Evolutionary conservation across 2,797 vertebrate genomes (phyloP), one percentile per base, ranked within the genome.

Genomic region (Oryzias dopingdopingensis): DNA sequence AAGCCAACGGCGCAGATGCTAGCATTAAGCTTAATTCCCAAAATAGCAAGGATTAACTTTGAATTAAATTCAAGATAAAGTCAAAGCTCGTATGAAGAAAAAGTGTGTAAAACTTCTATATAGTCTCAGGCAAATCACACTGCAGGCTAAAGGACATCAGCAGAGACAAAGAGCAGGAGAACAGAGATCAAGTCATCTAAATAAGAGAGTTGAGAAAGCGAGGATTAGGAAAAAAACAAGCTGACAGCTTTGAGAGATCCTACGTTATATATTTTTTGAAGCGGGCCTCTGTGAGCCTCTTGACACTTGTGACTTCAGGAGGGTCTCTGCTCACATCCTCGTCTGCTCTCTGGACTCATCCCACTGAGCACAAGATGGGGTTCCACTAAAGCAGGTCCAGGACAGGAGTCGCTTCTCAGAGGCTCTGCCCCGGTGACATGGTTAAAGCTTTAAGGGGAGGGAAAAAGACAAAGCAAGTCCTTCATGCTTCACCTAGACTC

Each of bases 351-450:
- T 79, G 66, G 86, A 74, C 88, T 83, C 85, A 86, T 88, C 88
- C 89, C 88, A 94, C 86, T 79, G 94, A 96, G 97, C 95, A 93
- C 94, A 95, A 96, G 95, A 95, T 96, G 95, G 95, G 93, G 93
- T 93, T 91, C 94, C 93, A 93, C 85, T 89, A 93, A 91, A 92
- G 92, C 93, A 91, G 67, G 91, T 91, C 89, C 89, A 90, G 87
- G 82, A 81, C 89, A 79, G 84, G 89, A 91, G 90, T 87, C 90
- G 87, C 81, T 89, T 89, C 90, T 92, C 89, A 90, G 88, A 91
- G 92, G 90, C 92, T 90, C 89, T 93, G 86, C 92, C 91, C 91
- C 85, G 91, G 90, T 93, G 94, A 94, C 93, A 94, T 91, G 89
- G 87, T 92, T 92, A 82, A 92, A 88, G 81, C 86, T 83, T 37